A percentile compares a stretch with the other conserved stretches of the same genome.
phyloP scores from a whole-genome alignment of 2,888 invertebrate genomes.

The Lutraria lutraria region DNA sequence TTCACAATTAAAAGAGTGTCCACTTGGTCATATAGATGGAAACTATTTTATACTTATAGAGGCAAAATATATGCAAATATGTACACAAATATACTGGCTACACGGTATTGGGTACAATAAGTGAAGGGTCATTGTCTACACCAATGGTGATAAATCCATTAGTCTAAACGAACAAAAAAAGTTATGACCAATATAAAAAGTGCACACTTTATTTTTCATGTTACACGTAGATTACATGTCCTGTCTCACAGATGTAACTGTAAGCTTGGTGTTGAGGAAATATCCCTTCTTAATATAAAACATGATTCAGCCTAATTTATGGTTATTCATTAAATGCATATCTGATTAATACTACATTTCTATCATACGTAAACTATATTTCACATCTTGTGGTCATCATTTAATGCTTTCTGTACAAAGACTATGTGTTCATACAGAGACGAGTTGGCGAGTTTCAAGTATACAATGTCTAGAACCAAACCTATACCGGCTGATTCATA shows the following conservation, averaged over 20 bases:
- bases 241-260: not conserved
- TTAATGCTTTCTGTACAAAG: not conserved
- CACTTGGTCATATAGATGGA: too few relatives aligned
- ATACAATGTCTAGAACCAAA: not conserved
- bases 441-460: slow-evolving; percentile 9
- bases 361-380: not conserved
- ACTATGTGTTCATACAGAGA: not conserved
- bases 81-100: too few relatives aligned
- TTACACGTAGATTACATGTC: too few relatives aligned
- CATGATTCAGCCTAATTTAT: not conserved
- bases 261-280: not conserved
- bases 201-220: too few relatives aligned
- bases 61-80: too few relatives aligned
- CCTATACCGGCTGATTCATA: not conserved
- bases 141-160: too few relatives aligned
- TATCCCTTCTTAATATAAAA: not conserved
- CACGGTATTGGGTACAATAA: too few relatives aligned
- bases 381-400: not conserved
- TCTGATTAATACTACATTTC: slow-evolving; percentile 11
- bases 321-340: not conserved
- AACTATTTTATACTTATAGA: too few relatives aligned
- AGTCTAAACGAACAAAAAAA: too few relatives aligned
- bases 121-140: too few relatives aligned
- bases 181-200: too few relatives aligned
- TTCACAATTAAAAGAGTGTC: too few relatives aligned